A percentile compares a stretch with the other conserved stretches of the same genome.
Evolutionary conservation across 2,113 vertebrate genomes (phyloP).

Genomic region (Cryptotis parvus): DNA sequence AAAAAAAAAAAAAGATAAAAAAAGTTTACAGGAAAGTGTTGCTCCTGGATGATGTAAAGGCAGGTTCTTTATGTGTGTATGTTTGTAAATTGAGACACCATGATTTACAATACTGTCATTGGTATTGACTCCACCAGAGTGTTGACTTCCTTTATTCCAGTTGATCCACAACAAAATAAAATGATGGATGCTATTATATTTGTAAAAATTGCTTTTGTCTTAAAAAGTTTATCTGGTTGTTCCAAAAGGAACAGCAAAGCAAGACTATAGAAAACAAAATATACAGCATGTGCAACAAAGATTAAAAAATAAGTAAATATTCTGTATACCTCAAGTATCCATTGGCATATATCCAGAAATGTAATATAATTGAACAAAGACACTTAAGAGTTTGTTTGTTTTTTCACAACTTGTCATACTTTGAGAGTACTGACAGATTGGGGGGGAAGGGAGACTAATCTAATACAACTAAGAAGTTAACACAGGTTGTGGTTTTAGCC

Average conservation of each 20-base stretch:
- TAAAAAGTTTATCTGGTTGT: constrained; percentile 24
- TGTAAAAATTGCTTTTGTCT: constrained; percentile 45
- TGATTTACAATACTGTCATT: too few relatives aligned
- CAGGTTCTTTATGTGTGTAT: background rate
- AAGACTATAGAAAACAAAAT: background rate
- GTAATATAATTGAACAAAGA: background rate
- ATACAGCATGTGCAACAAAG: background rate
- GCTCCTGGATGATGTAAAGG: constrained; percentile 16
- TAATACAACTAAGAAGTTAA: background rate
- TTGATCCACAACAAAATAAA: constrained; percentile 15
- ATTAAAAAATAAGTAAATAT: constrained; percentile 32
- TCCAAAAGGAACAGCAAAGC: background rate
- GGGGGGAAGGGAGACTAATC: background rate
- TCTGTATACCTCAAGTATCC: background rate
- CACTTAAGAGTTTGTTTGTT: background rate
- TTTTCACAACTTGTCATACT: constrained; percentile 25
- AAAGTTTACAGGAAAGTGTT: background rate
- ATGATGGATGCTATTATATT: constrained; percentile 35
- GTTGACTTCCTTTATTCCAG: background rate
- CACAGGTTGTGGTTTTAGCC: background rate
- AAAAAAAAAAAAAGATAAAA: too few relatives aligned
- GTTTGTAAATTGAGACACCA: background rate
- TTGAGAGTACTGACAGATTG: background rate
- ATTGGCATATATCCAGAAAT: background rate
- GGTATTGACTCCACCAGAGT: too few relatives aligned